Base-by-base conservation (phyloP, 2,113 vertebrate genomes). In the Vicugna pacos region DNA sequence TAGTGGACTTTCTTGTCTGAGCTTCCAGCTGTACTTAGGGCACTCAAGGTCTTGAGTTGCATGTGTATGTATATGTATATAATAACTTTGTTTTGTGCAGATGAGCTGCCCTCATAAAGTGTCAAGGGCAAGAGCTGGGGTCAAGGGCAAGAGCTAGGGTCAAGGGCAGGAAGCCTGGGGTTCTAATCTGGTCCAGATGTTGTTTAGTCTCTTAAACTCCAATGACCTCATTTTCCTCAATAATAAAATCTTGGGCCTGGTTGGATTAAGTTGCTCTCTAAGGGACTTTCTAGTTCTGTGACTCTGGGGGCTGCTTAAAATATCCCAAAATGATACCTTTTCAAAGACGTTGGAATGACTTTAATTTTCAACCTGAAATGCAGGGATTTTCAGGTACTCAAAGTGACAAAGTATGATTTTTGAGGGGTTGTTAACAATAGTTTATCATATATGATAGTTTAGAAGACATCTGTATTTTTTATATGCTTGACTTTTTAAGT, bases 311-410 rank as follows among this genome's bases (percentile, higher is more conserved):
- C 62, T 89, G 19, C 72, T 95, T 77, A 77, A 84, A 90, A 30
- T 80, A 75, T 46, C 60, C 65, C 54, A 83, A 38, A 17, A 46
- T 92, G 14, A 38, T 52, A 82, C 17, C 26, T 93, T 96, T 89
- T 77, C 38, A 95, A 38, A 73, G 12, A 14, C 46, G 62, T 92
- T 62, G 22, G 50, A 95, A 65, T 94, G 52, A 69, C 20, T 82
- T 96, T 85, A 84, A 58, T 91, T 87, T 96, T 84, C 38, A 75
- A 95, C 13, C 16, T 73, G 86, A 75, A 73, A 56, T 81, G 14
- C 80, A 83, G 54, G 12, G 19, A 95, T 82, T 64, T 97, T 95
- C 12, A 70, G 19, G 2, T 81, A 26, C 14, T 46, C 69, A 38
- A 8, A 60, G 17, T 38, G 19, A 32, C 65, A 52, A 32, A 24